Base-by-base conservation (phyloP, 2,113 vertebrate genomes). In the Corythaixoides concolor region DNA sequence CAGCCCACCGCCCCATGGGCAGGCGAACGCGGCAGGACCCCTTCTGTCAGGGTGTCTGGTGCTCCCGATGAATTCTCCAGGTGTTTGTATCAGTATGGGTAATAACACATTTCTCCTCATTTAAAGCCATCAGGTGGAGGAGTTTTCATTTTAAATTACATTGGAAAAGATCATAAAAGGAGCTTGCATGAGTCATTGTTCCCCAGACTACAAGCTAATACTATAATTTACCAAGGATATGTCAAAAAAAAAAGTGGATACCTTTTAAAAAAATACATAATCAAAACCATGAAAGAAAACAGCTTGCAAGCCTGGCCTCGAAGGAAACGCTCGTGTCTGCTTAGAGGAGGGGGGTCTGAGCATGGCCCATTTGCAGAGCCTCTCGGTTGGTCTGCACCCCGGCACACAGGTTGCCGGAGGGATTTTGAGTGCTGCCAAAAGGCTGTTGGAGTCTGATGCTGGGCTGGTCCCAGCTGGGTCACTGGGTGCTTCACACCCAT, bases 131-230 rank as follows among this genome's bases (percentile, higher is more conserved):
- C 64, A 35, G 37, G 39, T 90, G 69, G 94, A 92, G 92, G 90
- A 87, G 76, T 85, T 97, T 84, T 86, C 62, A 50, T 81, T 87
- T 97, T 74, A 85, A 93, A 88, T 90, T 67, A 56, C 79, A 49
- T 45, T 86, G 62, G 60, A 35, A 93, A 87, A 86, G 58, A 85
- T 78, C 83, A 84, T 66, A 79, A 78, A 69, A 88, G 77, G 60
- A 75, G 69, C 85, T 70, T 64, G 47, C 59, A 66, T 92, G 95
- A 91, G 83, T 97, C 95, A 88, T 23, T 88, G 78, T 67, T 90
- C 90, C 95, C 85, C 95, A 91, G 95, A 88, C 93, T 91, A 82
- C 53, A 26, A 73, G 88, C 59, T 93, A 93, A 90, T 77, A 83
- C 93, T 90, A 22, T 67, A 85, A 93, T 94, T 95, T 88, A 91